Evolutionary conservation across 1,140 invertebrate species (phyloP), one percentile per base, ranked within the genome.

Genomic region (Pollicipes pollicipes): DNA sequence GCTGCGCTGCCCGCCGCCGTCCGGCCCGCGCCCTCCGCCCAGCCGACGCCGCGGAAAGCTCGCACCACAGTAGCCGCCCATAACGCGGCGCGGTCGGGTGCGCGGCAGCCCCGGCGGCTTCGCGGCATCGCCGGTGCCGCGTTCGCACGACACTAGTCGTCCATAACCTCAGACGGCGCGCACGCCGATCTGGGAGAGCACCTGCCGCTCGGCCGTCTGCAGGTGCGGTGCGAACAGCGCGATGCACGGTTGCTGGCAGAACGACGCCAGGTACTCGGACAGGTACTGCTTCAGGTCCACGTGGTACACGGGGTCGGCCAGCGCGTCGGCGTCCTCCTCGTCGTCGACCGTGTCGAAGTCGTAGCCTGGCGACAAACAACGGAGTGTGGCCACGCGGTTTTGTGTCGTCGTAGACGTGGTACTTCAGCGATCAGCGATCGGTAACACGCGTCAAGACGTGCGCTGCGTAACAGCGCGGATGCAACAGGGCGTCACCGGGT

Each of bases 241-340:
- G 16, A 79, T 79, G 72, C 85, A 87, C 71, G 84, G 84, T 77
- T 84, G 85, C 67, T 81, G 82, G 2, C 82, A 82, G 73, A 87
- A 87, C 30, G 84, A 84, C 66, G 80, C 78, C 1, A 88, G 73
- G 76, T 86, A 87, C 70, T 85, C 84, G 0, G 81, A 81, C 6
- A 88, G 75, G 76, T 85, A 86, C 66, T 85, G 81, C 31, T 82
- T 79, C 35, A 88, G 77, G 72, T 87, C 83, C 17, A 86, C 75
- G 68, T 83, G 81, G 73, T 84, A 85, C n/a, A 87, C 79, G 2
- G 84, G 83, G 75, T 88, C 86, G 73, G 82, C 81, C 35, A 83
- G 66, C 71, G 73, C 74, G 71, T 76, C 76, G 28, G 75, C 74
- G 70, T 76, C 76, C 35, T 76, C 76, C n/a, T 75, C 75, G 21